Percentiles rank a stretch among this genome's conserved stretches.
phyloP scores from a whole-genome alignment of 2,113 vertebrate genomes.

The Sarotherodon lohbergeri region DNA sequence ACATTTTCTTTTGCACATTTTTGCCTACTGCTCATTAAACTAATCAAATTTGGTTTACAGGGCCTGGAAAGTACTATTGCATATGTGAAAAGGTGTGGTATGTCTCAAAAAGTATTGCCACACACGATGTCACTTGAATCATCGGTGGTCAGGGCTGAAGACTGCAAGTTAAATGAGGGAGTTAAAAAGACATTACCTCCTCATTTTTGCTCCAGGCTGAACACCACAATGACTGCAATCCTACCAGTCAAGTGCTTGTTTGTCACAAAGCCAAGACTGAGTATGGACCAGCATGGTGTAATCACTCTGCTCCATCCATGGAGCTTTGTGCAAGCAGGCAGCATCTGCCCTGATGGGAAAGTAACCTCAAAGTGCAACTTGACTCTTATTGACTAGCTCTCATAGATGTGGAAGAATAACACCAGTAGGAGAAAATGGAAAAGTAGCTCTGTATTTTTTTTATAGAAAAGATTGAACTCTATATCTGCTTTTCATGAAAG shows the following conservation, averaged over 20 bases:
- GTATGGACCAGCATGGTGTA: fast-evolving
- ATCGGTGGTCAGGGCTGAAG: neutral
- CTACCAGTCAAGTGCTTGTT: neutral
- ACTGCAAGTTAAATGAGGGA: neutral
- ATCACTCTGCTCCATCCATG: neutral
- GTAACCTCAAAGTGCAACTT: neutral
- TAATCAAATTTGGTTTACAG: neutral
- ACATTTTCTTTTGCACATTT: neutral
- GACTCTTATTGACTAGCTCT: neutral
- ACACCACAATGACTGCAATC: neutral
- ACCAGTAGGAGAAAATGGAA: neutral
- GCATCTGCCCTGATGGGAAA: neutral
- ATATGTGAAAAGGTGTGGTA: neutral
- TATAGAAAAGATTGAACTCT: neutral
- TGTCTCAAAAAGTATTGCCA: neutral
- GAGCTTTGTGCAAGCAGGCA: neutral
- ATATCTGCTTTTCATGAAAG: neutral
- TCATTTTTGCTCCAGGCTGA: neutral
- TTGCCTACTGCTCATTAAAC: neutral
- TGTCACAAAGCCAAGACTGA: neutral
- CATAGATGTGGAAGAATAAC: neutral
- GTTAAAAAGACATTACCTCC: neutral
- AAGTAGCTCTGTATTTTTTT: neutral
- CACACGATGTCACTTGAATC: neutral
- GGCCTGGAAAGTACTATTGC: neutral